A percentile compares a stretch with the other conserved stretches of the same genome.
These are phyloP conservation scores for Scaptomyza tumidula DNA, from an alignment of 2,888 invertebrate genomes.

Conservation along the genomic window DNA sequence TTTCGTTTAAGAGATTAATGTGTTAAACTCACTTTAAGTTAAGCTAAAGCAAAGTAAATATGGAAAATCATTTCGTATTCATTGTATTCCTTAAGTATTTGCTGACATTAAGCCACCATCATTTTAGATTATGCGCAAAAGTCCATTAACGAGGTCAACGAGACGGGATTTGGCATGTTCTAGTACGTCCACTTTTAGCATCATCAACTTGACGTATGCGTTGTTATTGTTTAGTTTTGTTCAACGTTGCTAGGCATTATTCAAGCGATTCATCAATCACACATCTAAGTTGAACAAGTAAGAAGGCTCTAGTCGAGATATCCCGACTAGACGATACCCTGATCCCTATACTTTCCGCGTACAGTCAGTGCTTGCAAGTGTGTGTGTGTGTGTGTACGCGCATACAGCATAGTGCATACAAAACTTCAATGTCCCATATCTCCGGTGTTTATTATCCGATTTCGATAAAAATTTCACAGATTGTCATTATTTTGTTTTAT, in stretches of 20 bases:
- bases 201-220: conserved; percentile 16
- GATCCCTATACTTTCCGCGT: too few species aligned
- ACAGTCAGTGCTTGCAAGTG: too few species aligned
- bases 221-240: not conserved
- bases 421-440: too few species aligned
- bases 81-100: conserved; percentile 12
- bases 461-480: too few species aligned
- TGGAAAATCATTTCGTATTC: not conserved
- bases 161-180: conserved; percentile 34
- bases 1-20: not conserved
- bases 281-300: conserved; percentile 40
- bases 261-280: conserved; percentile 66
- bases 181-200: conserved; percentile 25
- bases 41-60: not conserved
- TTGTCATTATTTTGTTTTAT: too few species aligned
- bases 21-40: not conserved
- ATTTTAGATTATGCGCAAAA: conserved; percentile 27
- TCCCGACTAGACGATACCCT: too few species aligned
- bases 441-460: too few species aligned
- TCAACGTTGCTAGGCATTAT: conserved; percentile 46
- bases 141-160: conserved; percentile 42
- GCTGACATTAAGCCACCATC: conserved; percentile 7
- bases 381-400: too few species aligned
- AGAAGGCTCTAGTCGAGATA: too few species aligned
- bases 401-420: too few species aligned